phyloP scores from a whole-genome alignment of 2,888 invertebrate genomes.

The Hybos culiciformis region DNA sequence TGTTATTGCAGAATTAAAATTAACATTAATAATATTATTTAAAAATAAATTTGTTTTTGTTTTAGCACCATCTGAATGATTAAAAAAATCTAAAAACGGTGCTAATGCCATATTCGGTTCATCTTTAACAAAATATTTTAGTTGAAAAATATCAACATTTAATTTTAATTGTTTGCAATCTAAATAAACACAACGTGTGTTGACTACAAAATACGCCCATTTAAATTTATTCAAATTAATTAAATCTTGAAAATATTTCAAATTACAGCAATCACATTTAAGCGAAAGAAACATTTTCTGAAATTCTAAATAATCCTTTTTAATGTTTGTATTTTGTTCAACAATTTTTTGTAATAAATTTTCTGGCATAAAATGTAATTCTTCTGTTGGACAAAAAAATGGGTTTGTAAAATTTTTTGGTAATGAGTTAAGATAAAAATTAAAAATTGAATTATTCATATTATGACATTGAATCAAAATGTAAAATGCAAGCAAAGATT shows the following conservation, averaged over 20 bases:
- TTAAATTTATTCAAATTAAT: slow-evolving; percentile 46
- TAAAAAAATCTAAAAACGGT: slow-evolving; percentile 81
- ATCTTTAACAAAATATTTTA: slow-evolving; percentile 38
- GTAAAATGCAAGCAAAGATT: slow-evolving; percentile 61
- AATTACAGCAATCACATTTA: slow-evolving; percentile 35
- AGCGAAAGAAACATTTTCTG: slow-evolving; percentile 16
- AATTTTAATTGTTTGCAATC: slow-evolving; percentile 39
- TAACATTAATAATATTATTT: slow-evolving; percentile 3
- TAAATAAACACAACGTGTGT: slow-evolving; percentile 71
- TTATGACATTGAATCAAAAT: slow-evolving; percentile 52
- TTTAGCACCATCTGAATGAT: slow-evolving; percentile 55
- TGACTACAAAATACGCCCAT: slow-evolving; percentile 75
- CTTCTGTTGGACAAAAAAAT: slow-evolving; percentile 47
- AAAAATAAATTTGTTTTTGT: slow-evolving; percentile 30
- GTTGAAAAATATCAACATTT: slow-evolving; percentile 23
- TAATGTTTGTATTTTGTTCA: slow-evolving; percentile 41
- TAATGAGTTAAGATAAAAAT: slow-evolving; percentile 52
- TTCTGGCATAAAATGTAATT: slow-evolving; percentile 42
- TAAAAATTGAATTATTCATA: slow-evolving; percentile 41
- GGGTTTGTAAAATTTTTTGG: slow-evolving; percentile 53
- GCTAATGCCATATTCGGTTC: slow-evolving; percentile 60
- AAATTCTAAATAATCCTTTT: slow-evolving; percentile 18
- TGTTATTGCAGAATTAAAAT: no score
- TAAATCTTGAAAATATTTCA: slow-evolving; percentile 32
- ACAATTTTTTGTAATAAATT: slow-evolving; percentile 41